Base-by-base conservation (phyloP, 2,797 vertebrate genomes). In the Gymnoscopelus microlampas region DNA sequence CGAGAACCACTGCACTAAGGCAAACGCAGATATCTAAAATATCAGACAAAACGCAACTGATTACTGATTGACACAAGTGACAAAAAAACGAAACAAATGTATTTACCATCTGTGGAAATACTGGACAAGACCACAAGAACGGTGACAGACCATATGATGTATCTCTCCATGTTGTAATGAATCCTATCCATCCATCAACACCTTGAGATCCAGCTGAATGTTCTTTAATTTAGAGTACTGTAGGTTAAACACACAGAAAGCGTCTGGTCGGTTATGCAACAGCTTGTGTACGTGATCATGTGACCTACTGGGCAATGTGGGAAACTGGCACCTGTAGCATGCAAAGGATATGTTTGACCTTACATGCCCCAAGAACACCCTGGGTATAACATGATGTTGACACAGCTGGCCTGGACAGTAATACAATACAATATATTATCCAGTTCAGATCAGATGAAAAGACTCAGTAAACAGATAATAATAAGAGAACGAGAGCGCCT, bases 301-400 rank as follows among this genome's bases (percentile, higher is more conserved):
- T 60, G 69, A 49, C 71, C 32, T 0, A 11, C 59, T 49, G 12
- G 68, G 61, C 56, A 78, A 59, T 39, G 62, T 89, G 89, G 82
- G 90, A 92, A 90, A 71, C 7, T 5, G 10, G 5, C 90, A 91
- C 70, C 85, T 89, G 88, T 19, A 3, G 3, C 24, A 11, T 3
- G 2, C 14, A 53, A 51, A 0, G 13, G 23, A 0, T 24, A 15
- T 1, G 1, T 48, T 73, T 63, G 55, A 73, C 66, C 60, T 70
- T 13, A 44, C 7, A 19, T 2, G 0, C 1, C 26, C 66, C 66
- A 67, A 73, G 32, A 68, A 68, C 19, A 19, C 63, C 73, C 55
- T 2, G 49, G 7, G 0, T 29, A 53, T 0, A 60, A n/a, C 26
- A 6, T 14, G 11, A 0, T 0, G 0, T 23, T 4, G 11, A 8